Percentiles rank a stretch among this genome's conserved stretches.
phyloP scores from a whole-genome alignment of 2,888 invertebrate genomes.

The Polydrusus pterygomalis region DNA sequence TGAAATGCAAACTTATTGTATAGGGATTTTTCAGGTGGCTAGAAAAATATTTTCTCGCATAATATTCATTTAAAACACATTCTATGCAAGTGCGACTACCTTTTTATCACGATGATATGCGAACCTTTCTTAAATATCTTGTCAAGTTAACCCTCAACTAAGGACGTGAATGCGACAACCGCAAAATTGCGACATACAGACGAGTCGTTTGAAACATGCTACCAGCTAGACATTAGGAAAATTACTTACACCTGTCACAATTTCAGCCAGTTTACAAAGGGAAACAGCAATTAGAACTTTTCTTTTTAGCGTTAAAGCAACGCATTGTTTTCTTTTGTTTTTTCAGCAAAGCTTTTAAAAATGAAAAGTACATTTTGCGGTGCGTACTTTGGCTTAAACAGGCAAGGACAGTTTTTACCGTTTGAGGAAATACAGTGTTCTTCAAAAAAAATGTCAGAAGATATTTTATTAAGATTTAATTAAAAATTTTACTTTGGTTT shows the following conservation, averaged over 20 bases:
- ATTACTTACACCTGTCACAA: slow-evolving; percentile 37
- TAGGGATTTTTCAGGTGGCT: too few relatives aligned
- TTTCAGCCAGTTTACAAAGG: slow-evolving; percentile 32
- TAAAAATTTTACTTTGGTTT: too few relatives aligned
- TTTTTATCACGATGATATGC: slow-evolving; percentile 6
- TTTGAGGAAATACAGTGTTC: too few relatives aligned
- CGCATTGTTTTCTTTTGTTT: slow-evolving; percentile 4
- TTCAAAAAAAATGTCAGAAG: too few relatives aligned
- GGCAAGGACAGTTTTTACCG: too few relatives aligned
- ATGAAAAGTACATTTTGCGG: background rate
- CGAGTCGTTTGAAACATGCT: slow-evolving; percentile 15
- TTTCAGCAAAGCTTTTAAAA: background rate
- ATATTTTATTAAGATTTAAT: too few relatives aligned
- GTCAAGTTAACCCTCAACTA: slow-evolving; percentile 13
- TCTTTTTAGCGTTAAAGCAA: slow-evolving; percentile 10
- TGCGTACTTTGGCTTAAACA: background rate
- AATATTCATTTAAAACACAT: too few relatives aligned
- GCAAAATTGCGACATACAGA: slow-evolving; percentile 27
- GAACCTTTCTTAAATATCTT: slow-evolving; percentile 3
- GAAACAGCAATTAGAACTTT: slow-evolving; percentile 37
- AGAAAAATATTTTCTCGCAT: too few relatives aligned
- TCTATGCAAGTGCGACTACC: background rate
- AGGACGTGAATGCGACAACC: slow-evolving; percentile 31
- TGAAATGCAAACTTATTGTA: too few relatives aligned
- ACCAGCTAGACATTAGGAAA: slow-evolving; percentile 36